Percentiles rank a stretch among this genome's conserved stretches.
Evolutionary conservation across 2,113 vertebrate genomes (phyloP).

Genomic region (Neolamprologus longior): DNA sequence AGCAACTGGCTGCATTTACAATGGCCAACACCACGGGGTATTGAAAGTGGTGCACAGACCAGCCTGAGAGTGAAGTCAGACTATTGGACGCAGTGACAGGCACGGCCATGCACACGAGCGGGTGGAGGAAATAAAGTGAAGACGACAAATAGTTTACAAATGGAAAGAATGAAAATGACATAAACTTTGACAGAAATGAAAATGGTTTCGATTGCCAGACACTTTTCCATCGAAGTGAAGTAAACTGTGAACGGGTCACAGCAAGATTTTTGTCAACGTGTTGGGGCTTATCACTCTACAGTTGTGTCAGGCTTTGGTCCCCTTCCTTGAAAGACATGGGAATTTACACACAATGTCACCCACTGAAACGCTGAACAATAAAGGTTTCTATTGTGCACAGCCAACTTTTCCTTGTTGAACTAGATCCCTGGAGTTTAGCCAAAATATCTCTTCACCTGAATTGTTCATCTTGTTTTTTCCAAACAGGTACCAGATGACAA

Average conservation of each 20-base stretch:
- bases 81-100: conserved; percentile 35
- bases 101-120: not conserved
- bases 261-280: not conserved
- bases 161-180: not conserved
- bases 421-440: not conserved
- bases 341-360: not conserved
- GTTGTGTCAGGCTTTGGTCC: not conserved
- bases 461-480: not conserved
- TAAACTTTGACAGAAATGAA: not conserved
- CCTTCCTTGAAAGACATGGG: not conserved
- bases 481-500: not conserved
- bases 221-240: not conserved
- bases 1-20: conserved; percentile 19
- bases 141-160: not conserved
- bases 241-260: not conserved
- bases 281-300: not conserved
- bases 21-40: conserved; percentile 40
- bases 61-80: conserved; percentile 22
- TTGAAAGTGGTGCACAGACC: conserved; percentile 4
- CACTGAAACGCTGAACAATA: not conserved
- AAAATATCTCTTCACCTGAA: not conserved
- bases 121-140: not conserved
- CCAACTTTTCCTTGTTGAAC: not conserved
- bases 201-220: not conserved
- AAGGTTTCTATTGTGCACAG: not conserved